Percentiles rank a stretch among this genome's conserved stretches.
Evolutionary conservation across 2,113 vertebrate species (phyloP).

Genomic region (Parus major): DNA sequence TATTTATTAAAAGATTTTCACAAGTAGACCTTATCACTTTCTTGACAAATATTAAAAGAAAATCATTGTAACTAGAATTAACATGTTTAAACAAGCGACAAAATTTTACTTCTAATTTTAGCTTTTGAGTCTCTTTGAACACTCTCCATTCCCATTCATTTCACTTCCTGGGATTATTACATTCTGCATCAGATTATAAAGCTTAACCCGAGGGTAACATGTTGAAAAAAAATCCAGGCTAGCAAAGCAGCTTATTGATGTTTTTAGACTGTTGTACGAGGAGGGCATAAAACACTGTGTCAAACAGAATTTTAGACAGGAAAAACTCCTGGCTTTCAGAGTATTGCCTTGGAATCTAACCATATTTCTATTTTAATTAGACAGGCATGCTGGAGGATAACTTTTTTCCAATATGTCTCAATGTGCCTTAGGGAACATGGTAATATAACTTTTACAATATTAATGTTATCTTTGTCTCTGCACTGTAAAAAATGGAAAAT

Average conservation of each 20-base stretch:
- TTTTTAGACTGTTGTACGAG: background rate
- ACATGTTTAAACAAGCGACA: background rate
- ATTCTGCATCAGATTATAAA: constrained; percentile 53
- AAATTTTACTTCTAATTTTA: constrained; percentile 8
- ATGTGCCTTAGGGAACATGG: background rate
- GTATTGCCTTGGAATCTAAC: background rate
- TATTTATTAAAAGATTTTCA: background rate
- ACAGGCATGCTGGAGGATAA: background rate
- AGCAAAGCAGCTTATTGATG: constrained; percentile 62
- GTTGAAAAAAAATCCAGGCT: background rate
- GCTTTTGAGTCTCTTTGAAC: background rate
- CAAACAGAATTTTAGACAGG: constrained; percentile 1
- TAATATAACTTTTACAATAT: background rate
- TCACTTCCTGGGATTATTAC: constrained; percentile 45
- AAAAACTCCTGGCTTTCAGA: background rate
- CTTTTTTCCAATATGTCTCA: background rate
- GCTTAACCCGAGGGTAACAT: constrained; percentile 39
- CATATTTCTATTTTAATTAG: constrained; percentile 5
- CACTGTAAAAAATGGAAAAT: background rate
- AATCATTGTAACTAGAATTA: background rate
- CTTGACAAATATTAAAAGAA: background rate
- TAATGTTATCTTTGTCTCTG: background rate
- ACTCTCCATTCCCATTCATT: constrained; percentile 4
- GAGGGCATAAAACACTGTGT: background rate
- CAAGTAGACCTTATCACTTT: background rate